These are phyloP conservation scores for Trididemnum miniatum DNA, from an alignment of 23 tunicate genomes.

Conservation along the genomic window DNA sequence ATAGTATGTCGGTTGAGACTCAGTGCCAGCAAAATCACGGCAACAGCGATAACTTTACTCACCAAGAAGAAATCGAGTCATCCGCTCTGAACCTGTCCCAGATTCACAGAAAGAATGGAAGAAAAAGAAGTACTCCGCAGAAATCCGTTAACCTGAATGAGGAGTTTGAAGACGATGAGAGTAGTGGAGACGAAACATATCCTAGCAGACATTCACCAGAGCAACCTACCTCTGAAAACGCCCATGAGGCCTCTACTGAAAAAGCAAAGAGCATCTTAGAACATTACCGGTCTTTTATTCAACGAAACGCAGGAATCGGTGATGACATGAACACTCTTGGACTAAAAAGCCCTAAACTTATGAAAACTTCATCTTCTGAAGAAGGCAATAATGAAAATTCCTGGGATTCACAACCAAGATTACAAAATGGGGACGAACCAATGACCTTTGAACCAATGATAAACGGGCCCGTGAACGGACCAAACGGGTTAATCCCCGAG, in stretches of 20 bases:
- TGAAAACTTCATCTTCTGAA: constrained; percentile 32
- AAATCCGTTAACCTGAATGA: constrained; percentile 27
- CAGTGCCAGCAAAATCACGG: constrained; percentile 23
- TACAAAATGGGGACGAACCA: constrained; percentile 33
- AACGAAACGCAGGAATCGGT: constrained; percentile 37
- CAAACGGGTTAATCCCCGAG: constrained; percentile 77
- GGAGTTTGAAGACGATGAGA: background rate
- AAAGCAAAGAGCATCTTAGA: constrained; percentile 65
- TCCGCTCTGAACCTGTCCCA: constrained; percentile 58
- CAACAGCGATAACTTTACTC: constrained; percentile 7
- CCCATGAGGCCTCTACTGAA: constrained; percentile 18
- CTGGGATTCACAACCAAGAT: background rate
- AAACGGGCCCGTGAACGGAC: constrained; percentile 49
- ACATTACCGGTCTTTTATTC: constrained; percentile 78
- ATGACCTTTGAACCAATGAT: constrained; percentile 25
- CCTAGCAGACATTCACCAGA: background rate
- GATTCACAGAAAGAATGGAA: constrained; percentile 47
- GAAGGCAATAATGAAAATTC: background rate
- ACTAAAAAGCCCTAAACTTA: constrained; percentile 18
- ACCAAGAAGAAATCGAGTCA: constrained; percentile 3
- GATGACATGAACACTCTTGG: background rate
- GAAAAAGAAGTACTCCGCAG: constrained; percentile 50
- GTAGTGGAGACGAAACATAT: constrained; percentile 16
- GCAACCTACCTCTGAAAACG: background rate
- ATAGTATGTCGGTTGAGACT: constrained; percentile 27